Percentiles rank a stretch among this genome's conserved stretches.
These are phyloP conservation scores for Philonicus albiceps DNA, from an alignment of 2,888 invertebrate species.

Conservation along the genomic window DNA sequence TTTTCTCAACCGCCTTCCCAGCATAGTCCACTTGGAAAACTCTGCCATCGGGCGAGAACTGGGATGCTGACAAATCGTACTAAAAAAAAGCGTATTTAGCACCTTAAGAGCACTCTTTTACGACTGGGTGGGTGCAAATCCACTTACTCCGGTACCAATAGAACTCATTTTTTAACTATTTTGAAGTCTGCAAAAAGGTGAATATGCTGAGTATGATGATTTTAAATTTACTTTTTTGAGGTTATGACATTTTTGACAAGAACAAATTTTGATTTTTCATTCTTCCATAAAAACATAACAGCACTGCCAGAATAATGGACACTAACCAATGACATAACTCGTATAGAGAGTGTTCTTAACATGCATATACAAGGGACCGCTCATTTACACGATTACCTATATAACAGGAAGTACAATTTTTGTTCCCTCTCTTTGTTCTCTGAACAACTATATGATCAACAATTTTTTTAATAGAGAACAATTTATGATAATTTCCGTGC, in stretches of 20 bases:
- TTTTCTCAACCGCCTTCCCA: slow-evolving; percentile 97
- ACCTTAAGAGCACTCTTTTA: slow-evolving; percentile 1
- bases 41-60: slow-evolving; percentile 98
- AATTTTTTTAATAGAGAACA: too few species aligned
- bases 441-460: too few species aligned
- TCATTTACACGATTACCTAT: too few species aligned
- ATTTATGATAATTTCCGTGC: too few species aligned
- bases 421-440: too few species aligned
- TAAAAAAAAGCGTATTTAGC: slow-evolving; percentile 57
- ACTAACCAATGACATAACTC: too few species aligned
- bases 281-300: neutral
- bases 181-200: neutral
- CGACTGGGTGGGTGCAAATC: neutral
- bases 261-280: slow-evolving; percentile 54
- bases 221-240: slow-evolving; percentile 47
- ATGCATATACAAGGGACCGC: too few species aligned
- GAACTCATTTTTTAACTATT: slow-evolving; percentile 79
- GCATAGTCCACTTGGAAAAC: slow-evolving; percentile 99
- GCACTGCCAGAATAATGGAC: neutral
- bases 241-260: slow-evolving; percentile 51
- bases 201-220: slow-evolving; percentile 44
- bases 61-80: slow-evolving; percentile 99
- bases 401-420: too few species aligned
- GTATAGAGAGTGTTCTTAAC: too few species aligned
- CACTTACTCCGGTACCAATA: slow-evolving; percentile 91